Evolutionary conservation across 2,113 vertebrate species (phyloP), one percentile per base, ranked within the genome.

Genomic region (Dryoscopus gambensis): DNA sequence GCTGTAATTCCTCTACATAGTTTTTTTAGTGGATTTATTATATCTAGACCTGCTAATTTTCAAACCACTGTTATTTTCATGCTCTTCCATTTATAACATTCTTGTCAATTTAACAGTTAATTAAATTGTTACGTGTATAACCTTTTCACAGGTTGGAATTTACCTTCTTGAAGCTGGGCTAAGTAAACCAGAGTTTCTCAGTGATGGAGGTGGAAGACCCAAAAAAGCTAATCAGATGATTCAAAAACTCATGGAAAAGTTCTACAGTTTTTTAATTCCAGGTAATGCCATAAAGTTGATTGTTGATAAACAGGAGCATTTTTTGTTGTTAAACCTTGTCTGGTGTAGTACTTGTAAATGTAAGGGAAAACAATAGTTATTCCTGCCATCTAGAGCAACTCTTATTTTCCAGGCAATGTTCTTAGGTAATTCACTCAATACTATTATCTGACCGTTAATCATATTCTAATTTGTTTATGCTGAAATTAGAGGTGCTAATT

Each of bases 201-300:
- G 99, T 78, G 99, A 99, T 92, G 99, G 99, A 97, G 98, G 98
- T 84, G 98, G 98, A 82, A 98, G 99, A 74, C 98, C 99, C 93
- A 99, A 98, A 97, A 99, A 99, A 96, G 98, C 98, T 71, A 99
- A 98, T 97, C 99, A 99, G 73, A 97, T 99, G 15, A 98, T 99
- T 97, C 99, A 99, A 95, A 99, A 98, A 97, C 93, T 99, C 46
- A 99, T 99, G 99, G 99, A 99, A 90, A 98, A 98, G 57, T 98
- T 99, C 91, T 98, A 99, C 57, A 98, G 98, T 95, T 99, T 99
- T 93, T 98, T 98, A 93, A 98, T 99, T 93, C 99, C 99, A 83
- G 99, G 99, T 99, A 98, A 94, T 83, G 31, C 19, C 33, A 44
- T 75, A 44, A 44, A 83, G 2, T 44, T 86, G 14, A 63, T 55